A percentile compares a stretch with the other conserved stretches of the same genome.
Conservation (phyloP, 2,113 vertebrate genomes). For the Plecotus auritus region DNA sequence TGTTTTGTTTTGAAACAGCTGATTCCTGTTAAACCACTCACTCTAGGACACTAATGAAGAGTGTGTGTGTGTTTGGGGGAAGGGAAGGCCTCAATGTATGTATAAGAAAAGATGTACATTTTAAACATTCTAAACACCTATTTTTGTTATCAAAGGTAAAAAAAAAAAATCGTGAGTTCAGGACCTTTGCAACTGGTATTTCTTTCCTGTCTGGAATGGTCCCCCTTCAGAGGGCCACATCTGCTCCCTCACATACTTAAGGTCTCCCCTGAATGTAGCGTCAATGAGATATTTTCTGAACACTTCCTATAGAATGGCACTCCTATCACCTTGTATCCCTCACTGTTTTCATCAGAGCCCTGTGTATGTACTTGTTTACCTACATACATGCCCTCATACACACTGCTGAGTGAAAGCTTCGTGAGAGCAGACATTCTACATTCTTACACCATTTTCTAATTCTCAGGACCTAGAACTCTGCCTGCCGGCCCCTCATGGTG, state of each 20-base stretch:
- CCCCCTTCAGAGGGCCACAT: no score
- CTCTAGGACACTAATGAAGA: background rate
- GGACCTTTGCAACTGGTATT: background rate
- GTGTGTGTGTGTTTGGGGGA: background rate
- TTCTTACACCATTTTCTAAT: background rate
- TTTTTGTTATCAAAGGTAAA: background rate
- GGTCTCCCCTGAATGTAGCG: background rate
- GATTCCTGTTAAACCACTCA: background rate
- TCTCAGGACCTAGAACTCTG: background rate
- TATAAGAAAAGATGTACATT: background rate
- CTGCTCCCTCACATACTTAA: background rate
- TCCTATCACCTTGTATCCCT: background rate
- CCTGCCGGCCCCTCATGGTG: background rate
- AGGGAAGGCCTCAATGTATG: background rate
- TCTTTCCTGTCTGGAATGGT: background rate
- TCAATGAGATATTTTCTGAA: no score
- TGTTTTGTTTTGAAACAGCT: background rate
- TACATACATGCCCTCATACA: background rate
- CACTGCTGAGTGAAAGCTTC: background rate
- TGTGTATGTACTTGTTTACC: rapidly evolving
- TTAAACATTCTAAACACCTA: background rate
- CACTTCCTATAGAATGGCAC: rapidly evolving
- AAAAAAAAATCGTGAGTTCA: background rate
- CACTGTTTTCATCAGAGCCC: background rate
- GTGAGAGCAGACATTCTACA: background rate